Evolutionary conservation across 2,113 vertebrate species (phyloP).

Genomic region (Eudorcas thomsonii): DNA sequence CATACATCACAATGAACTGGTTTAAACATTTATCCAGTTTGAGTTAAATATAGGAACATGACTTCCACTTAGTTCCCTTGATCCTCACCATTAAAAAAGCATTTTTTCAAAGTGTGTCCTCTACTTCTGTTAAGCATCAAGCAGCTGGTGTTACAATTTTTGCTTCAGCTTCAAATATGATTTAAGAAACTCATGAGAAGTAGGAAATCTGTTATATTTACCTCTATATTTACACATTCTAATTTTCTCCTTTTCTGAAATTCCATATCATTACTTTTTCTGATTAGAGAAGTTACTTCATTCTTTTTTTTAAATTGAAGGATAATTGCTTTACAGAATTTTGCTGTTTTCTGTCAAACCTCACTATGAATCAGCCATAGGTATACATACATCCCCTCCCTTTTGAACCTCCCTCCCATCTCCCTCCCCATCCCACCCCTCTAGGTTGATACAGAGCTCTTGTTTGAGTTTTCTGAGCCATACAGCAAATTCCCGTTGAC

Average conservation of each 20-base stretch:
- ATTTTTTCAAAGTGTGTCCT: neutral
- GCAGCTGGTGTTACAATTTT: slow-evolving; percentile 12
- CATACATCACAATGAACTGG: neutral
- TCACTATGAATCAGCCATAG: neutral
- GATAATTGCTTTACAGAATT: neutral
- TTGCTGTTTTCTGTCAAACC: neutral
- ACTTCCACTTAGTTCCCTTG: neutral
- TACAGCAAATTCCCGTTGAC: neutral
- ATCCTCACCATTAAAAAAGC: neutral
- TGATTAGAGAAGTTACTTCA: slow-evolving; percentile 11
- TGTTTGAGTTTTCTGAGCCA: neutral
- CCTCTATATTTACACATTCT: neutral
- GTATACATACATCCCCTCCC: neutral
- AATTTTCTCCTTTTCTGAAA: neutral
- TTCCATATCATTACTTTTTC: neutral
- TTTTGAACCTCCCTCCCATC: neutral
- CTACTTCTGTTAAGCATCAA: slow-evolving; percentile 6
- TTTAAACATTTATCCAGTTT: neutral
- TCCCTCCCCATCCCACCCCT: neutral
- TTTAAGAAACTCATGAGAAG: slow-evolving; percentile 11
- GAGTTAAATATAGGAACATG: neutral
- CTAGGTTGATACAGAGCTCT: neutral
- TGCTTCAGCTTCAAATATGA: slow-evolving; percentile 13
- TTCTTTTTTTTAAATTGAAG: neutral
- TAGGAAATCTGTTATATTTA: neutral